Conservation (phyloP, 1,140 invertebrate genomes). For the Mylabris phalerata region DNA sequence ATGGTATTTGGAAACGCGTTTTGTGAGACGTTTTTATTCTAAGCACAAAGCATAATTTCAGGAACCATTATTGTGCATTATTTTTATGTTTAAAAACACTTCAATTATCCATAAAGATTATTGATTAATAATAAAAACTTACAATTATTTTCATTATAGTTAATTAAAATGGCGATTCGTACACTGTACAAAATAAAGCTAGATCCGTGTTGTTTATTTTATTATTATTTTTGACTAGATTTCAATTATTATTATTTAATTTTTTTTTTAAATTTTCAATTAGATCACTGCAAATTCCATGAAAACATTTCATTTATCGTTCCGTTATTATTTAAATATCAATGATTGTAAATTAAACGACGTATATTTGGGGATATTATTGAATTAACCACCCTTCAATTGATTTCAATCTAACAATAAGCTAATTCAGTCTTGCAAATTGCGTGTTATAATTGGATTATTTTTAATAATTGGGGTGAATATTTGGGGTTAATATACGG, state of each 20-base stretch:
- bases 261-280: neutral
- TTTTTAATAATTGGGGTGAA: slow-evolving; percentile 5
- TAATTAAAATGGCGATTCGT: neutral
- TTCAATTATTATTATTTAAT: neutral
- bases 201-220: neutral
- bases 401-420: slow-evolving; percentile 5
- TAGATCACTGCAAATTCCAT: slow-evolving; percentile 28
- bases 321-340: neutral
- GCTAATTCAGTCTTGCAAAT: slow-evolving; percentile 17
- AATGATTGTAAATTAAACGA: neutral
- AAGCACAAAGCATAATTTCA: slow-evolving; percentile 9
- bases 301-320: slow-evolving; percentile 17
- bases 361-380: too few species aligned
- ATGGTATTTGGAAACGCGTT: neutral
- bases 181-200: slow-evolving; percentile 18
- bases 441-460: slow-evolving; percentile 13
- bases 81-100: slow-evolving; percentile 9
- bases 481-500: slow-evolving; percentile 1
- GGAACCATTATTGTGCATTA: slow-evolving; percentile 23
- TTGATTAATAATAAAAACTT: neutral
- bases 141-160: neutral
- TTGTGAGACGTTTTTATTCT: neutral
- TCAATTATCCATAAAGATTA: neutral
- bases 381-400: neutral
- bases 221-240: slow-evolving; percentile 22